Conservation (phyloP, 2,888 invertebrate species). For the Apamea anceps region DNA sequence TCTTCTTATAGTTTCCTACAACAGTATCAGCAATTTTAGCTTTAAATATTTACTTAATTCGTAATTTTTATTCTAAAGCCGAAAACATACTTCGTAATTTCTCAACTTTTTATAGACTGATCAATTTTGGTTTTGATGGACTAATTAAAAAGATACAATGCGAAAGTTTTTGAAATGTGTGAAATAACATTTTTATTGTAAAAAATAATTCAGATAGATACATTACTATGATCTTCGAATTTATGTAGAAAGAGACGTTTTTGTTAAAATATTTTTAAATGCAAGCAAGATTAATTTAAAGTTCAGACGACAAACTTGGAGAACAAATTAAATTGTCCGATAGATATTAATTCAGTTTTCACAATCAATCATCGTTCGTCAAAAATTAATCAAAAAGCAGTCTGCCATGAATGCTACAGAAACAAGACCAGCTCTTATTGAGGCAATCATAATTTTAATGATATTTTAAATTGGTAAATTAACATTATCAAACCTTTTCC, state of each 20-base stretch:
- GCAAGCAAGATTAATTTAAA: constrained; percentile 10
- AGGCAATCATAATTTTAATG: constrained; percentile 28
- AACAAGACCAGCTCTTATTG: constrained; percentile 43
- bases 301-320: constrained; percentile 2
- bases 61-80: constrained; percentile 23
- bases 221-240: neutral
- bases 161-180: neutral
- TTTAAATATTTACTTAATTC: constrained; percentile 39
- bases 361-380: constrained; percentile 38
- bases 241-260: neutral
- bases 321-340: constrained; percentile 9
- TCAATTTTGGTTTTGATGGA: neutral
- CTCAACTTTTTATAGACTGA: neutral
- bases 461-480: constrained; percentile 49
- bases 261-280: neutral
- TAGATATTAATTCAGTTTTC: constrained; percentile 17
- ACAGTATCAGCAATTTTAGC: constrained; percentile 40
- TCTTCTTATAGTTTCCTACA: constrained; percentile 37
- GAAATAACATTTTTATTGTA: neutral
- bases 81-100: constrained; percentile 45
- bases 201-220: neutral
- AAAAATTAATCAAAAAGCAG: constrained; percentile 30
- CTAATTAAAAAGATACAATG: neutral
- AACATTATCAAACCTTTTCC: constrained; percentile 36
- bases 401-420: constrained; percentile 13